Base-by-base conservation (phyloP, 2,113 vertebrate genomes). In the Tyto alba region DNA sequence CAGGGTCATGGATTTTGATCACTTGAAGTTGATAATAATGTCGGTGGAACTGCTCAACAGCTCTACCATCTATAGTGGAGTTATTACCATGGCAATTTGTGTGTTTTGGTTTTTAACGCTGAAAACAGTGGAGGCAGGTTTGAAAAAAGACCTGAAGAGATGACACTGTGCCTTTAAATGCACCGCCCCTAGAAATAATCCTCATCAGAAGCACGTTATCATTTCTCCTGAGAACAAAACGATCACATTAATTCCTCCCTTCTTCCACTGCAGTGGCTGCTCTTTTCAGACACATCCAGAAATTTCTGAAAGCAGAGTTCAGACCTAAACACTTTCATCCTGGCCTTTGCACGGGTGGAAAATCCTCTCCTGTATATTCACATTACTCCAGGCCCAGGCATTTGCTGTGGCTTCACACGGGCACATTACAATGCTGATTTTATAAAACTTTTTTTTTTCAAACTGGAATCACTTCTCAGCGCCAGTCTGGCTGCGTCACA, bases 61-160 rank as follows among this genome's bases (percentile, higher is more conserved):
- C 55, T 45, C 43, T 48, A 8, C 43, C n/a, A 25, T 40, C 34
- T 25, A 0, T 14, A 29, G 2, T 6, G 55, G 47, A 17, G 38
- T 40, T 36, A 76, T 1, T 57, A 34, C 72, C 27, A 12, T 1
- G 14, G 55, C 43, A 66, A 55, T 52, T 36, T 34, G 18, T 0
- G 0, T 25, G 55, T 2, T n/a, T 59, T 62, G 43, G 1, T 41
- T 88, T 77, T 57, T 9, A 53, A 59, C 0, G 4, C 21, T 3
- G 11, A 43, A 19, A 68, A 30, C 22, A 34, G 8, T 0, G 6
- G 40, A 75, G 26, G 38, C 11, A 56, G 40, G 17, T 36, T 78
- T 63, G 32, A 40, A 72, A 77, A 68, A 47, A 50, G 9, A 72
- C 53, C 85, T 20, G 40, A 43, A 19, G 47, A 68, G 41, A 20